Percentiles rank a stretch among this genome's conserved stretches.
Conservation (phyloP, 2,797 vertebrate genomes). For the Hylomyscus alleni region DNA sequence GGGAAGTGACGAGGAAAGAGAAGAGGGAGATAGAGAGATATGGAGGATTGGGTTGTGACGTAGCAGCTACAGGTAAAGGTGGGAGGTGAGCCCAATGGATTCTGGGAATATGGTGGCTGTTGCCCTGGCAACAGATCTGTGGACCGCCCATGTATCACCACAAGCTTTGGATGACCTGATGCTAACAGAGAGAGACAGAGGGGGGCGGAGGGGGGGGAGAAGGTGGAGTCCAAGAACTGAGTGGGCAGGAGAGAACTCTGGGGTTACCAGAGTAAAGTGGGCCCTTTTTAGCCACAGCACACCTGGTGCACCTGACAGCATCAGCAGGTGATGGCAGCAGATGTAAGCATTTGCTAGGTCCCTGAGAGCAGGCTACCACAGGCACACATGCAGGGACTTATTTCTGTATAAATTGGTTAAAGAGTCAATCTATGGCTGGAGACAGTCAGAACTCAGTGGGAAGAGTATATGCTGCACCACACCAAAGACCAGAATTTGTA, state of each 20-base stretch:
- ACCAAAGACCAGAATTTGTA: not conserved
- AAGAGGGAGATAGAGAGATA: too few species aligned
- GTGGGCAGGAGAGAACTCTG: not conserved
- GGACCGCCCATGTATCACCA: too few species aligned
- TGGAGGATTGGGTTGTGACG: too few species aligned
- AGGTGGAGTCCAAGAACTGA: not conserved
- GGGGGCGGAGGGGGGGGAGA: too few species aligned
- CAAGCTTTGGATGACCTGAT: too few species aligned
- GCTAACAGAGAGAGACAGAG: too few species aligned
- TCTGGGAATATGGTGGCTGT: too few species aligned
- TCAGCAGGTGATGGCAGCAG: not conserved
- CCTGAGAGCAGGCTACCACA: not conserved
- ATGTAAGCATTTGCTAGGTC: not conserved
- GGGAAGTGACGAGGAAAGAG: too few species aligned
- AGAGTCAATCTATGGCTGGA: not conserved
- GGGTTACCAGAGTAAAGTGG: not conserved
- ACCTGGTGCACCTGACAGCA: not conserved
- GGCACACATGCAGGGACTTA: not conserved
- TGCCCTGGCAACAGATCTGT: too few species aligned
- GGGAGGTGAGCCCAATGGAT: too few species aligned
- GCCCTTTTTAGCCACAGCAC: not conserved
- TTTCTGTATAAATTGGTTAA: not conserved
- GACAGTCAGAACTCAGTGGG: not conserved
- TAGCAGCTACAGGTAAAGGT: too few species aligned
- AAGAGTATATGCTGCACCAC: not conserved